Base-by-base conservation (phyloP, 2,888 invertebrate genomes). In the Melanostoma mellinum region DNA sequence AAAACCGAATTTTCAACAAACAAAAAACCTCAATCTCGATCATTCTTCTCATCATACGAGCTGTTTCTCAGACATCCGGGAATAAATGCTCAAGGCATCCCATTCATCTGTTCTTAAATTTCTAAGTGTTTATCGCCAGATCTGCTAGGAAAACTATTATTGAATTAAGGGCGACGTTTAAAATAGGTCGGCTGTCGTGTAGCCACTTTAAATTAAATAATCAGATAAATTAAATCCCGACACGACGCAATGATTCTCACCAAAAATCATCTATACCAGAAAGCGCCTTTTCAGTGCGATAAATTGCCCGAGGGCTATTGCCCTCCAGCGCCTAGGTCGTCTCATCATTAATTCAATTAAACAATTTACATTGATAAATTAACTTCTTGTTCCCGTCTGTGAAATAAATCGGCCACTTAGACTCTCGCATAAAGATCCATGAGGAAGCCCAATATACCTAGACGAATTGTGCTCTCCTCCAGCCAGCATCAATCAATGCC, bases 281-380 rank as follows among this genome's bases (percentile, higher is more conserved):
- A 9, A 33, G 46, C 33, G n/a, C 30, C 33, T 2, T 3, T 44
- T 55, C 2, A 36, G 20, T 46, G 44, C 44, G 46, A 60, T 60
- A 60, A 46, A 60, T 44, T 8, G 61, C 2, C n/a, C 6, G 1
- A 6, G 44, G 36, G 61, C 35, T 46, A 61, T 36, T 61, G 46
- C 35, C 61, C 61, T 61, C 35, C 3, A 46, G 44, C 33, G 3
- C 6, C 38, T 30, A 74, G 56, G 61, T 40, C 68, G 35, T 53
- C 69, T 71, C 48, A 61, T 79, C 84, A 71, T 75, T 84, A 84
- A 84, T 84, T 75, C 84, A 84, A 84, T 84, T 78, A 75, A 79
- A 71, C 60, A 75, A 79, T 79, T 71, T 75, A 84, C 84, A 75
- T 78, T 74, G 78, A 78, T 73, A 63, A 84, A 84, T 84, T 58